Percentiles rank a stretch among this genome's conserved stretches.
Conservation (phyloP, 2,113 vertebrate genomes). For the Engraulis encrasicolus region DNA sequence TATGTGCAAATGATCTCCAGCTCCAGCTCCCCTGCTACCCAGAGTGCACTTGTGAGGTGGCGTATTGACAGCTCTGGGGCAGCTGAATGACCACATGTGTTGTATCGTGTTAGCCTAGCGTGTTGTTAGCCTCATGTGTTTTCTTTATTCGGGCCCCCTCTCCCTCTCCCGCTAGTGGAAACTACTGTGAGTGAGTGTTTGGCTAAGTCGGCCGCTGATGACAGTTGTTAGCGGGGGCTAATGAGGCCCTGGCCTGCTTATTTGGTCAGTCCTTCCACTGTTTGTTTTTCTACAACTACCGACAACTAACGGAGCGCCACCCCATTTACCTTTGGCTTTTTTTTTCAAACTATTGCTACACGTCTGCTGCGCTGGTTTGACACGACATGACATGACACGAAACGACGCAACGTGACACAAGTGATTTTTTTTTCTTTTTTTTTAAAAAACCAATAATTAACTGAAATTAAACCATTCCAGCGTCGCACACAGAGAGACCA, state of each 20-base stretch:
- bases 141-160: not conserved
- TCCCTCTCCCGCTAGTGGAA: not conserved
- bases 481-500: slow-evolving; percentile 33
- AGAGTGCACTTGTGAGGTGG: not conserved
- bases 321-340: slow-evolving; percentile 45
- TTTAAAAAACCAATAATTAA: slow-evolving; percentile 40
- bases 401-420: no score
- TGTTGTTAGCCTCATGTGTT: no score
- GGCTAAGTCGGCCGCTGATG: slow-evolving; percentile 34
- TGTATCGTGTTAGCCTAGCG: not conserved
- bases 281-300: slow-evolving; percentile 46
- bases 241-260: slow-evolving; percentile 45
- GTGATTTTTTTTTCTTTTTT: no score
- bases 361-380: no score
- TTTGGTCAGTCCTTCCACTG: slow-evolving; percentile 42
- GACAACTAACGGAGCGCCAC: slow-evolving; percentile 29
- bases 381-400: no score
- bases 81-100: slow-evolving; percentile 19
- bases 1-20: no score
- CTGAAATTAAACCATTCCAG: slow-evolving; percentile 38
- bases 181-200: slow-evolving; percentile 38
- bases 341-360: no score
- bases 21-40: not conserved
- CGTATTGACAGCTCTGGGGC: not conserved
- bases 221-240: slow-evolving; percentile 34